Evolutionary conservation across 2,797 vertebrate genomes (phyloP).

Genomic region (Sarcoramphus papa): DNA sequence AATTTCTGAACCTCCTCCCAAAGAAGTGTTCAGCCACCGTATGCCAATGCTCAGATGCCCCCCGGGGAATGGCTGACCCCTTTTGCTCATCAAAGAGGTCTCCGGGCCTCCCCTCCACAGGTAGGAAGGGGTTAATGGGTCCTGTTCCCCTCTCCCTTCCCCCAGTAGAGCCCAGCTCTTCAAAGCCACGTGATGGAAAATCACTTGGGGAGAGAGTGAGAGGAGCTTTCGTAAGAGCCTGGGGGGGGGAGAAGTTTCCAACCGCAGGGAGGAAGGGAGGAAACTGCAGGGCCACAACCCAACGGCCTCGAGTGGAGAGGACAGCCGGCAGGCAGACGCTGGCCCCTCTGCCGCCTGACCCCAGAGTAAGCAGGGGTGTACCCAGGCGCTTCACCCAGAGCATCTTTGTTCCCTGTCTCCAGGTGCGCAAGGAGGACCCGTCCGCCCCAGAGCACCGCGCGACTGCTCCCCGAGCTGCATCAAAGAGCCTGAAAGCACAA

Average conservation of each 20-base stretch:
- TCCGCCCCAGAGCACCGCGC: fast-evolving
- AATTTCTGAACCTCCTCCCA: neutral
- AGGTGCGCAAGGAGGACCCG: neutral
- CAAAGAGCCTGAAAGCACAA: neutral
- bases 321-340: neutral
- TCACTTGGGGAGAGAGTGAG: conserved; percentile 73
- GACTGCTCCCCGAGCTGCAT: neutral
- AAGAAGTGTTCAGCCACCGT: neutral
- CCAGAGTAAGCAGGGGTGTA: neutral
- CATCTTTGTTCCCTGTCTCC: neutral
- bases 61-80: fast-evolving
- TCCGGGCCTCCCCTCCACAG: neutral
- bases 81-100: neutral
- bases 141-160: neutral
- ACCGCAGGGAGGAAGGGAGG: conserved; percentile 89
- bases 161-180: conserved; percentile 61
- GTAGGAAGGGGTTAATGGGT: conserved; percentile 13
- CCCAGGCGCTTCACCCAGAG: fast-evolving
- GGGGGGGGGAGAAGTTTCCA: conserved; percentile 82
- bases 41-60: neutral
- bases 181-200: conserved; percentile 81
- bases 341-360: neutral
- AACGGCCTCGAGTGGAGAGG: conserved; percentile 7
- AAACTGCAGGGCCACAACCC: conserved; percentile 73
- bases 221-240: conserved; percentile 81